Evolutionary conservation across 2,797 vertebrate genomes (phyloP), one percentile per base, ranked within the genome.

Genomic region (Bufotes viridis): DNA sequence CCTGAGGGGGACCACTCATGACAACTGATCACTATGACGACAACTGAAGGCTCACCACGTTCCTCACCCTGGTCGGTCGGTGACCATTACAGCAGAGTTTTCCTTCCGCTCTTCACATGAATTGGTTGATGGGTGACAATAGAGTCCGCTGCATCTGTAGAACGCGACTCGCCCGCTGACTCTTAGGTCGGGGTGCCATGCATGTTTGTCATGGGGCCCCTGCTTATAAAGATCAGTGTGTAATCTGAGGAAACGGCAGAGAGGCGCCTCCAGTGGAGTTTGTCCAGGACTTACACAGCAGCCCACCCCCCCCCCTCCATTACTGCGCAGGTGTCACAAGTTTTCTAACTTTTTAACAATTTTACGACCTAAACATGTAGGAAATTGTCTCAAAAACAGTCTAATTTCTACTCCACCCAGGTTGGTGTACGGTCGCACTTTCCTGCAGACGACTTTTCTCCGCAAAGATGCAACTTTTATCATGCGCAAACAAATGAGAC

Each of bases 201-300:
- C 95, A 90, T 96, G 96, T 96, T 96, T 96, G 92, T 96, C 95
- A 96, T 95, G 96, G 96, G 94, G 95, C 96, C 96, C 94, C 95
- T 89, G 93, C 96, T 95, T 96, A 96, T 95, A 96, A 96, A 96
- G 95, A 95, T 94, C 94, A 96, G 92, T 93, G 93, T 95, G 95
- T 96, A 97, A 97, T 96, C 96, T 96, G 95, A 99, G 98, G 98
- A 99, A 99, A 99, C 98, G 96, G 95, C 95, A 97, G 95, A 95
- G 94, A 99, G 34, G 1, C 34, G 34, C 34, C 34, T 34, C 34
- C 34, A 1, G 34, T 3, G 3, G 34, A 3, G 34, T 3, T 34
- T 3, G 34, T 34, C 34, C 34, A 34, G 34, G 34, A 34, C 92
- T 95, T 96, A 96, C 96, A 93, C 93, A 94, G 93, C 94, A 94